phyloP scores from a whole-genome alignment of 2,113 vertebrate genomes.

The Triplophysa tibetana region DNA sequence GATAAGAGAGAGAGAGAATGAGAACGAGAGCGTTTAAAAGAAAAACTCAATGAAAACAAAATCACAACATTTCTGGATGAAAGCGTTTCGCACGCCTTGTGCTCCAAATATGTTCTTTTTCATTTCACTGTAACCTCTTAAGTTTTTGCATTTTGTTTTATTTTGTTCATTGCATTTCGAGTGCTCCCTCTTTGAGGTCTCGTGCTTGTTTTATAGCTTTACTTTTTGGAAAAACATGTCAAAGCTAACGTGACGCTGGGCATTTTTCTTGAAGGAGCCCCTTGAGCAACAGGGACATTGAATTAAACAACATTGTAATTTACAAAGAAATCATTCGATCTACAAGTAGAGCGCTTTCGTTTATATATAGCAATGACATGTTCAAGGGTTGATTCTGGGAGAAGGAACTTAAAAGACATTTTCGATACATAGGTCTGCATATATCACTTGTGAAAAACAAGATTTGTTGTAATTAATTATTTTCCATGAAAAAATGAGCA shows the following conservation, averaged over 20 bases:
- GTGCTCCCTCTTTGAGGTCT: conserved; percentile 27
- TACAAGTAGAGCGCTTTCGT: not conserved
- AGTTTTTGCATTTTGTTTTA: not conserved
- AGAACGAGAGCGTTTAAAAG: conserved; percentile 2
- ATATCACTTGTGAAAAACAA: too few species aligned
- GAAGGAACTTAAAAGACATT: too few species aligned
- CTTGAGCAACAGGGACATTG: not conserved
- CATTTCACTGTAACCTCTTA: conserved; percentile 13
- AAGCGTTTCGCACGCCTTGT: not conserved
- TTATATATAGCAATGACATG: not conserved
- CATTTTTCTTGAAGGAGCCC: conserved; percentile 5
- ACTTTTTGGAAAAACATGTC: conserved; percentile 1
- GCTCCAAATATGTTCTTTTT: conserved; percentile 34
- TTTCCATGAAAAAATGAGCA: too few species aligned
- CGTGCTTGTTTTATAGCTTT: conserved; percentile 5
- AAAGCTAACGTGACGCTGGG: not conserved
- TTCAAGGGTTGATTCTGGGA: too few species aligned
- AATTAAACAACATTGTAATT: conserved; percentile 6
- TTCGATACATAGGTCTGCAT: too few species aligned
- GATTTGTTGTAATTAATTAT: too few species aligned
- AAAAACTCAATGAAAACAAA: conserved; percentile 39
- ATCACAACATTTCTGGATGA: conserved; percentile 29
- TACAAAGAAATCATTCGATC: not conserved
- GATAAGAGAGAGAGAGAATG: conserved; percentile 36
- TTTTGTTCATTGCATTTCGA: conserved; percentile 1